Conservation (phyloP, 2,113 vertebrate species). For the Zosterops japonicus region DNA sequence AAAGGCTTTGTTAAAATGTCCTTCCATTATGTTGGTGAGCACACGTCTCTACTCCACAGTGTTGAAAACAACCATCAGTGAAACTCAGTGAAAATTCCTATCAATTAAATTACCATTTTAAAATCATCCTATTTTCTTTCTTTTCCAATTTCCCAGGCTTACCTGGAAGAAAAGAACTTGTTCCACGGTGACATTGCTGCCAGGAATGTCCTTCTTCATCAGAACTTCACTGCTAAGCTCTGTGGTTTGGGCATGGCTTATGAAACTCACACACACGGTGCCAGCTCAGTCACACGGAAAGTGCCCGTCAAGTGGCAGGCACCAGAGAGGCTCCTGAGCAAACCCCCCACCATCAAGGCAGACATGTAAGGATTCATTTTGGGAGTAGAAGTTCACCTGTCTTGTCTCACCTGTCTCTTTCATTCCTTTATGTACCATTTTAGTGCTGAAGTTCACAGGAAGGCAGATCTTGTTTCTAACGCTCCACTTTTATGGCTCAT, state of each 20-base stretch:
- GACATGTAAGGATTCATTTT: slow-evolving; percentile 81
- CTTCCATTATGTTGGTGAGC: neutral
- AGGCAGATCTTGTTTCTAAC: neutral
- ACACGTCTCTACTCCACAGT: neutral
- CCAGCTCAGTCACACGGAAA: slow-evolving; percentile 28
- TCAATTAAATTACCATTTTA: neutral
- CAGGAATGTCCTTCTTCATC: slow-evolving; percentile 84
- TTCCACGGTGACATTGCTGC: slow-evolving; percentile 89
- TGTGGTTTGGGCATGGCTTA: slow-evolving; percentile 85
- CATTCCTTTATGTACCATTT: neutral
- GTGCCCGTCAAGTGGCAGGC: slow-evolving; percentile 89
- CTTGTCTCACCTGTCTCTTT: neutral
- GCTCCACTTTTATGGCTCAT: neutral
- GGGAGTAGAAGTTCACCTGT: neutral
- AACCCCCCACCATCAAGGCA: slow-evolving; percentile 72
- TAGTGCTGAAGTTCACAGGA: neutral
- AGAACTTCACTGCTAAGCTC: slow-evolving; percentile 83
- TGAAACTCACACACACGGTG: slow-evolving; percentile 57
- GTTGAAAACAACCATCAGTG: neutral
- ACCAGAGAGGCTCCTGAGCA: slow-evolving; percentile 84
- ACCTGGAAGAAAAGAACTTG: slow-evolving; percentile 84
- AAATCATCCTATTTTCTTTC: neutral
- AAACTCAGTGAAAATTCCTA: neutral
- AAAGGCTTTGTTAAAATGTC: neutral
- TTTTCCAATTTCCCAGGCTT: slow-evolving; percentile 75